Base-by-base conservation (phyloP, 1,140 invertebrate genomes). In the Caenorhabditis tropicalis region DNA sequence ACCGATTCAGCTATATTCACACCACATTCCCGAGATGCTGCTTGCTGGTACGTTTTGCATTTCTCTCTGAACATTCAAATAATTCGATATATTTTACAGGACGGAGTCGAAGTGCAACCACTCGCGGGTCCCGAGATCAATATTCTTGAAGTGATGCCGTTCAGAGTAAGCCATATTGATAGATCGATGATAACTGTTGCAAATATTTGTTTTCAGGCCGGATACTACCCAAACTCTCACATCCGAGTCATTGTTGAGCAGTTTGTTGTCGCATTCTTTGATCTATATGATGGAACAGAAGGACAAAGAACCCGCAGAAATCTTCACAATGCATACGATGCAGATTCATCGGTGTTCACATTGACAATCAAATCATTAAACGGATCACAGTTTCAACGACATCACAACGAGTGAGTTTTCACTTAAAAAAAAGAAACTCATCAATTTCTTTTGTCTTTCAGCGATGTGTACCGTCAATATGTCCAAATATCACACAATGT, bases 401-500 rank as follows among this genome's bases (percentile, higher is more conserved):
- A 74, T 31, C 65, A 74, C 65, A 74, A 84, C 48, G 70, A 33
- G 36, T 65, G 60, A 46, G 31, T 5, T 33, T 21, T 58, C 29
- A 12, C 29, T 24, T 74, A 83, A 58, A 9, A 49, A 7, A 21
- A 24, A 9, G 16, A 9, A n/a, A 51, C 27, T 48, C 27, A 48
- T 80, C 21, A 56, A 58, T 31, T 33, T 56, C 0, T 19, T 48
- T 80, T 84, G 5, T 33, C 70, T 82, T 84, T 53, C 48, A 80
- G 83, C 31, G 79, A 84, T 6, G 21, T 24, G 24, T 84, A 56
- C 58, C 19, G n/a, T 29, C 36, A 56, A n/a, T 80, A 65, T 12
- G 65, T 43, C 24, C 70, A 48, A 9, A 3, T 39, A 15, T 84
- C 83, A 16, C 86, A 87, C 70, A 87, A 87, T 24, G 51, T 87